phyloP scores from a whole-genome alignment of 2,797 vertebrate genomes.

The Alca torda region DNA sequence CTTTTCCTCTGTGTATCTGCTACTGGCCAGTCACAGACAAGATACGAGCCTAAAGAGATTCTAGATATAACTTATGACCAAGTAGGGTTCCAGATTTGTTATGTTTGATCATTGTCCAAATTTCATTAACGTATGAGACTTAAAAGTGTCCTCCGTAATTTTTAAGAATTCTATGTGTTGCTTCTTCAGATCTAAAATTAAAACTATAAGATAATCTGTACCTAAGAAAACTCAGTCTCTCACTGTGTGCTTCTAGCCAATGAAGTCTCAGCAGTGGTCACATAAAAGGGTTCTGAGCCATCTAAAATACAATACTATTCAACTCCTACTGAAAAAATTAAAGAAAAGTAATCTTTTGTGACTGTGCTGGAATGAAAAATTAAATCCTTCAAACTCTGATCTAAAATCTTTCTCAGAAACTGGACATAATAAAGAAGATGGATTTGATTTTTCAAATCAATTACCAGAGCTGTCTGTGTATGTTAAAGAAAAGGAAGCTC shows the following conservation, averaged over 20 bases:
- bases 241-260: background rate
- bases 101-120: background rate
- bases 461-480: background rate
- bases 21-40: background rate
- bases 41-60: background rate
- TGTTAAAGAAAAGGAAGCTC: background rate
- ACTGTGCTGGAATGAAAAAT: background rate
- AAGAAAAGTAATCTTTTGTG: background rate
- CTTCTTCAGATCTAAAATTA: background rate
- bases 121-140: background rate
- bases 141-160: background rate
- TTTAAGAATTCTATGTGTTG: background rate
- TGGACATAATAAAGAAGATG: rapidly evolving
- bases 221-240: background rate
- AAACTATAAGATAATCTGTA: background rate
- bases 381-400: background rate
- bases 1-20: background rate
- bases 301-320: background rate
- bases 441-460: background rate
- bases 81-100: background rate
- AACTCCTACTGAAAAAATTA: background rate
- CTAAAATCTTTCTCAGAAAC: background rate
- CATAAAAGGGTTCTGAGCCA: background rate
- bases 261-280: background rate
- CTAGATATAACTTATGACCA: background rate